A percentile compares a stretch with the other conserved stretches of the same genome.
Conservation (phyloP, 2,888 invertebrate genomes). For the Tenthredo notha region DNA sequence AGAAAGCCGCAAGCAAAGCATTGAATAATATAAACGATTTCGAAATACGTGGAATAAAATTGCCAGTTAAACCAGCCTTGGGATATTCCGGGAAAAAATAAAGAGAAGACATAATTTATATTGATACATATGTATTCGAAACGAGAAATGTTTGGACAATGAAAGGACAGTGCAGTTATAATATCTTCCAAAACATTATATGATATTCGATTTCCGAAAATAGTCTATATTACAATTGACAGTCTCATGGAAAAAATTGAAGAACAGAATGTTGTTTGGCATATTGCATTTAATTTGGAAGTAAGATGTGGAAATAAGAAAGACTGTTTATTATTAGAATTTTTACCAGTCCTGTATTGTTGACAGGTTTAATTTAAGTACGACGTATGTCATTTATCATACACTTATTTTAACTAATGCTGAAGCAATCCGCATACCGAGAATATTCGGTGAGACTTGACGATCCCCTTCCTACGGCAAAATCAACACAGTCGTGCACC, state of each 20-base stretch:
- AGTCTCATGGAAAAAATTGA: neutral
- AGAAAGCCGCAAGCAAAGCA: constrained; percentile 21
- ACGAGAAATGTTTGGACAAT: neutral
- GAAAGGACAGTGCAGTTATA: neutral
- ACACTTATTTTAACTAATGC: neutral
- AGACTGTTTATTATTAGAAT: neutral
- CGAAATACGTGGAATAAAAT: constrained; percentile 21
- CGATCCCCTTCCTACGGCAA: too few relatives aligned
- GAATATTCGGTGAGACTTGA: too few relatives aligned
- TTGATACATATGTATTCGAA: neutral
- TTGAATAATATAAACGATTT: neutral
- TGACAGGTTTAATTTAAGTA: neutral
- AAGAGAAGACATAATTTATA: neutral
- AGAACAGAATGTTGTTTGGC: neutral
- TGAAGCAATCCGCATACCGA: too few relatives aligned
- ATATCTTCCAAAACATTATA: neutral
- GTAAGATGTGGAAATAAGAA: neutral
- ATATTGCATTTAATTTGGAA: neutral
- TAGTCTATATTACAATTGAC: neutral
- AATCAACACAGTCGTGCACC: too few relatives aligned
- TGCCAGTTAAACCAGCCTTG: constrained; percentile 6
- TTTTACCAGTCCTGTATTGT: neutral
- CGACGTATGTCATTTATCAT: neutral
- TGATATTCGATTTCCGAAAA: neutral
- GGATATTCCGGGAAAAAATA: constrained; percentile 9